phyloP scores from a whole-genome alignment of 2,888 invertebrate species.

The Heliconius aoede region DNA sequence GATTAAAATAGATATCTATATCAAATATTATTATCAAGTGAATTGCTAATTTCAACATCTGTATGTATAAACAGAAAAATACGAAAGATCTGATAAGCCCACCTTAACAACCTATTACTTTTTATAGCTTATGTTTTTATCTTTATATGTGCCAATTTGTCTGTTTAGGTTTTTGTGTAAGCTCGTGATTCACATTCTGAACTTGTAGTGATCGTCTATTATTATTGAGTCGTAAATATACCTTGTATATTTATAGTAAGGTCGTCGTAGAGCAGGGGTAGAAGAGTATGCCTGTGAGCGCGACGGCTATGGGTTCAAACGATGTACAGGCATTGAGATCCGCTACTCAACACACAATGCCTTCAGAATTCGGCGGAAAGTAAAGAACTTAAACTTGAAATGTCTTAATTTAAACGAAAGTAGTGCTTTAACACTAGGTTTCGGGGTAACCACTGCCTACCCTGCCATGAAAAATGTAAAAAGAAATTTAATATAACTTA shows the following conservation, averaged over 20 bases:
- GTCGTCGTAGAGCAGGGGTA: no score
- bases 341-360: no score
- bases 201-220: background rate
- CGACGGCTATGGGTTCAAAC: no score
- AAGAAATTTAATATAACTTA: no score
- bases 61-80: background rate
- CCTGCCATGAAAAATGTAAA: no score
- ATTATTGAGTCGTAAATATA: background rate
- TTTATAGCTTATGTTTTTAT: constrained; percentile 15
- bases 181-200: background rate
- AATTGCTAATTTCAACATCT: background rate
- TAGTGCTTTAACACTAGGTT: no score
- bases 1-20: background rate
- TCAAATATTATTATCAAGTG: background rate
- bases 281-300: no score
- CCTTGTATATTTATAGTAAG: background rate
- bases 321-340: no score
- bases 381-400: no score
- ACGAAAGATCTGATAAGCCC: background rate
- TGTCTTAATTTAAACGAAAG: no score
- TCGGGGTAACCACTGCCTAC: no score
- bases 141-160: constrained; percentile 12
- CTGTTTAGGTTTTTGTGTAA: constrained; percentile 9
- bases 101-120: constrained; percentile 21
- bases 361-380: no score